Base-by-base conservation (phyloP, 2,888 invertebrate genomes). In the Dolichomitus sp. region DNA sequence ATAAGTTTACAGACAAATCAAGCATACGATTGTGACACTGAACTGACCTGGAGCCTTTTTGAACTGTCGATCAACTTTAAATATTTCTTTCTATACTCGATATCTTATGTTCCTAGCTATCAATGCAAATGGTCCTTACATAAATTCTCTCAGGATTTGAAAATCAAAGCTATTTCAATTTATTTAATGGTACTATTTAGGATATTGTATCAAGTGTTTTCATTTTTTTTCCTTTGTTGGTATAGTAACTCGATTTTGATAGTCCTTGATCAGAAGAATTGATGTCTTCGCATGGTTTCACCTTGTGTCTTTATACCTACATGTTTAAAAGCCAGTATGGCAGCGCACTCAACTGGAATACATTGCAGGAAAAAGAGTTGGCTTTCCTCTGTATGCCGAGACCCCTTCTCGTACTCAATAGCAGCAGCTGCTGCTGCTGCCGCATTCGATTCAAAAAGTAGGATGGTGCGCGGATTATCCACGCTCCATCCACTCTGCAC, bases 401-500 rank as follows among this genome's bases (percentile, higher is more conserved):
- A 23, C 40, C 69, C 54, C 40, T 42, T 19, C 42, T 23, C 54
- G 37, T 37, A 9, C 37, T 37, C 14, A 65, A 27, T 14, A 19
- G 48, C 45, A 48, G 61, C 45, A 37, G 42, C 42, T 57, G 57
- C 33, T 66, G 66, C 74, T 75, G 70, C 63, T 65, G 63, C 74
- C 52, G 79, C 54, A 70, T 79, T 82, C 82, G 65, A 42, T 42
- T 45, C 59, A 57, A 79, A 66, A 75, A 74, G 79, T 70, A 59
- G 70, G 65, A 75, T 69, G 57, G 69, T 65, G 48, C 50, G 70
- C 76, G 70, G 88, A 90, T 91, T 90, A 89, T 90, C 87, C 85
- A 87, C 87, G 87, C 87, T 88, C 86, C 83, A 90, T 89, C 85
- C 86, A 77, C 82, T 76, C 83, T 78, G 70, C 52, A 14, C 27